Conservation (phyloP, 1,140 invertebrate species). For the Panagrolaimus sp. region DNA sequence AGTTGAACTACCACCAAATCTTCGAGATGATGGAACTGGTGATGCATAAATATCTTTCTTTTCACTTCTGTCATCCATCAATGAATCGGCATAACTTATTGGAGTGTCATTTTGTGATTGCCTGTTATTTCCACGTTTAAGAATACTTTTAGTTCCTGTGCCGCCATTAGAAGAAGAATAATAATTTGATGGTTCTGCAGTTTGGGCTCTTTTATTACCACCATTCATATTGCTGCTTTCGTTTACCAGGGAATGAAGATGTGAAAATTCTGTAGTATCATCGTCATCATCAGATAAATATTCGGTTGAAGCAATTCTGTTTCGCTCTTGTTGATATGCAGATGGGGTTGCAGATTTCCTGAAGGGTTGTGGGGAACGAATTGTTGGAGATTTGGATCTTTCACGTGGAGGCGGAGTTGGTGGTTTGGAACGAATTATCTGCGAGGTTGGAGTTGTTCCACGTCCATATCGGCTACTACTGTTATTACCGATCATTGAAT, state of each 20-base stretch:
- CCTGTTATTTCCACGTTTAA: background rate
- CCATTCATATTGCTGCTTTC: too few relatives aligned
- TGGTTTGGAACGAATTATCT: slow-evolving; percentile 44
- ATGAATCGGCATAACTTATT: too few relatives aligned
- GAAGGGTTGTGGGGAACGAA: background rate
- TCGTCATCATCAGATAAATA: background rate
- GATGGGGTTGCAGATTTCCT: background rate
- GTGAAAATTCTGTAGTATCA: slow-evolving; percentile 6
- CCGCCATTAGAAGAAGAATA: background rate
- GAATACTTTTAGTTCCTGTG: background rate
- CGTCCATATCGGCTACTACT: background rate
- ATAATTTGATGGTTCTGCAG: background rate
- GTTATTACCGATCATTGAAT: background rate
- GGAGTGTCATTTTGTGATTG: too few relatives aligned
- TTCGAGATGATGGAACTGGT: too few relatives aligned
- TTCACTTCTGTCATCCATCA: too few relatives aligned
- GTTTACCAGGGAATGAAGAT: background rate
- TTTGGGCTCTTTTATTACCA: background rate
- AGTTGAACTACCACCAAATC: too few relatives aligned
- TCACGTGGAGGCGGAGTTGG: slow-evolving; percentile 51
- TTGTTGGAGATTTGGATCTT: too few relatives aligned
- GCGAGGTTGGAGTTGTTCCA: background rate
- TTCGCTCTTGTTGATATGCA: background rate
- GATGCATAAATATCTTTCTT: too few relatives aligned
- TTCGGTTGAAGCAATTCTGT: background rate